Base-by-base conservation (phyloP, 2,797 vertebrate genomes). In the Melanotaenia parkinsoni region DNA sequence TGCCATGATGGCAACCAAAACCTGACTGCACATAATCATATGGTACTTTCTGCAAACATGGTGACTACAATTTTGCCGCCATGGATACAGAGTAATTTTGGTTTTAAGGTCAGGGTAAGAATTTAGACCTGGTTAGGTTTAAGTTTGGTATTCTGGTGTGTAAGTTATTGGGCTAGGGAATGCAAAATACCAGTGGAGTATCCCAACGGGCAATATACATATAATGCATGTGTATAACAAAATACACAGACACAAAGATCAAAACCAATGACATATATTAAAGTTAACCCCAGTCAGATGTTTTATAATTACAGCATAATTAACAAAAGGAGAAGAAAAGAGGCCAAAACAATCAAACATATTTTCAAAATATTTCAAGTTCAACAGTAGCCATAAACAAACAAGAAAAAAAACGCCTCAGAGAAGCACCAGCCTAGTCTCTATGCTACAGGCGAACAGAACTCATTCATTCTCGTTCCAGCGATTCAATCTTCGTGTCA, bases 231-330 rank as follows among this genome's bases (percentile, higher is more conserved):
- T 22, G 22, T 16, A 18, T 7, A 78, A 86, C 80, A 57, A 89
- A 90, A 82, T 51, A 90, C 83, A 67, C 67, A 22, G 63, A 87
- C 87, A 86, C 73, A 76, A 67, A 86, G 72, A 63, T 93, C 71
- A 92, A 95, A 94, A 93, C 86, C 92, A 93, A 90, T 62, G 26
- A 91, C 92, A 91, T 93, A 89, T 93, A 93, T 93, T 94, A 92
- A 94, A 94, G 92, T 91, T 87, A 90, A 94, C 88, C 91, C 91
- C 91, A 79, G 86, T 93, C 87, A 91, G 82, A 94, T 91, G 82
- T 91, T 89, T 93, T 85, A 90, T 88, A 91, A 92, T 92, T 91
- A 91, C 90, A 93, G 89, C 92, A 93, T 93, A 86, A 89, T 86
- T 84, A 88, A 92, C 87, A 54, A 54, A 53, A 53, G 13, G 45